Base-by-base conservation (phyloP, 1,140 invertebrate genomes). In the Nylanderia fulva region DNA sequence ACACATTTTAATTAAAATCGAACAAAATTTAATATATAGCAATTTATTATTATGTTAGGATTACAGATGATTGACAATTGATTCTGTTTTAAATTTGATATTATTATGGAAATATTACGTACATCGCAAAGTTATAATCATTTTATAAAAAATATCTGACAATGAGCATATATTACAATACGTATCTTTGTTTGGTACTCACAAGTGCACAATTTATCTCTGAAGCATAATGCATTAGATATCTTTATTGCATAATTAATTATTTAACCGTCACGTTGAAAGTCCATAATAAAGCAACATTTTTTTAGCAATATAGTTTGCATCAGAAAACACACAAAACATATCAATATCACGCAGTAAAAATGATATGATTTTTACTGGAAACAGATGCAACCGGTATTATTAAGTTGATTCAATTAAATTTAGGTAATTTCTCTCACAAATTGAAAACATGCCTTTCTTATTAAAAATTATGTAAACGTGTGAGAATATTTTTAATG, bases 1-100 rank as follows among this genome's bases (percentile, higher is more conserved):
- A 72, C 54, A 58, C 36, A 58, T 82, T 82, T 82, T 82, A 82
- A 82, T 82, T 82, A 82, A 72, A 82, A 42, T 39, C 13, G 52
- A 72, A 82, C 52, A 42, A 71, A 58, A 82, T 33, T 82, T 58
- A 82, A 72, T 82, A 13, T 3, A 33, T 21, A 42, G 27, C 27
- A 82, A 79, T 82, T 82, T 71, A 82, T 36, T 58, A 82, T 2
- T n/a, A 56, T 21, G 1, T 58, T 42, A 27, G 36, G 24, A 72
- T 82, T 82, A 72, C 45, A 21, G n/a, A n/a, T 71, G 52, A 58
- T 69, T 24, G 52, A 39, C 5, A 54, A 69, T 33, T 0, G 36
- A 72, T 58, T 13, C 18, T 72, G 29, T 8, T 69, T 52, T 45
- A 54, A 5, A 54, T 1, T 82, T 45, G 13, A 45, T 8, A 33